Base-by-base conservation (phyloP, 2,797 vertebrate genomes). In the Mycteria americana region DNA sequence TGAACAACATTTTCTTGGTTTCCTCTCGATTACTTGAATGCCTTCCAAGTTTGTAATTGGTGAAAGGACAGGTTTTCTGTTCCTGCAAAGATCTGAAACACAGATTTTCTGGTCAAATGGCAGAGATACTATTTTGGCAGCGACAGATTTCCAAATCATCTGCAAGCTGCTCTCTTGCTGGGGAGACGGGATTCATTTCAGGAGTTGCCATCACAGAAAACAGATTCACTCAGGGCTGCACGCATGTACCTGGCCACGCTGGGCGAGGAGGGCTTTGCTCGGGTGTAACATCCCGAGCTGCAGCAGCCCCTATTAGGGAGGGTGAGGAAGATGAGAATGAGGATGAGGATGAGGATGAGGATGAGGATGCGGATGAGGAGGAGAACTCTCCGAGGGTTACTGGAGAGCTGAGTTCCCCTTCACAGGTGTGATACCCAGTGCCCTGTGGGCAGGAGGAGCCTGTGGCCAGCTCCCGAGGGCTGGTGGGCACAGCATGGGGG, bases 21-120 rank as follows among this genome's bases (percentile, higher is more conserved):
- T 85, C 27, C 53, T 85, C 74, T 39, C 10, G 37, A 37, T 39
- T 91, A 19, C 23, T 68, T 87, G 67, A 85, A 85, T 43, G 27
- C 6, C 53, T 70, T 95, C 88, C 83, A 93, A 72, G n/a, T 77
- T 51, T 83, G 68, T 60, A 73, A 67, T 30, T 88, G 64, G 60
- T 93, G 33, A 90, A 75, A 92, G 85, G 62, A 90, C 37, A 46
- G 31, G 31, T 33, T 88, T 93, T 94, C 62, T 78, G 14, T 68
- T 94, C 90, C 89, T 77, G 48, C 37, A 11, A 64, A 90, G 60
- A 68, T 75, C 53, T 90, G 92, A 94, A 93, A 88, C n/a, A 60
- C 43, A 45, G 57, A 60, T 85, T 94, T 97, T 86, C 83, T 88
- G 85, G 73, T 93, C 57, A 92, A 95, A 84, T 39, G 22, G 69